phyloP scores from a whole-genome alignment of 1,140 invertebrate species.

The Tetragonula clypearis region DNA sequence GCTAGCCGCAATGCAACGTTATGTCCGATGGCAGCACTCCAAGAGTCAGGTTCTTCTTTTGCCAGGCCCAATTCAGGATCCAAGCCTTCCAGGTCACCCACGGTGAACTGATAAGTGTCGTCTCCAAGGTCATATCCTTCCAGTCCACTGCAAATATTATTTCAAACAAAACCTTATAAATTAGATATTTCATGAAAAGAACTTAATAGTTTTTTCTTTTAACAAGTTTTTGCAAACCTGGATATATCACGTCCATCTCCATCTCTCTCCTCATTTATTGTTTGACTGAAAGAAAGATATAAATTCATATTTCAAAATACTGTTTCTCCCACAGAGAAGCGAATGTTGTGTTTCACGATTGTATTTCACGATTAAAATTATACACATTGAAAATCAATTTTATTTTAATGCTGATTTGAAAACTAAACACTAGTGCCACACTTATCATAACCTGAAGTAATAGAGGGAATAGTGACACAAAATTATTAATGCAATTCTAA shows the following conservation, averaged over 20 bases:
- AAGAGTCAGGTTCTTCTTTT: slow-evolving; percentile 93
- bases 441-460: not conserved
- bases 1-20: slow-evolving; percentile 90
- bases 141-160: slow-evolving; percentile 77
- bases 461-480: not conserved
- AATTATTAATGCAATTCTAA: slow-evolving; percentile 3
- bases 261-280: slow-evolving; percentile 85
- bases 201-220: not conserved
- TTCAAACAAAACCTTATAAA: not conserved
- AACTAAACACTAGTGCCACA: not conserved
- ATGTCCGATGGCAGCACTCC: slow-evolving; percentile 94
- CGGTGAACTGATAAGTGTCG: slow-evolving; percentile 83
- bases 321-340: not conserved
- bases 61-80: slow-evolving; percentile 91
- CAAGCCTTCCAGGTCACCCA: slow-evolving; percentile 86
- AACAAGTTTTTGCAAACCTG: slow-evolving; percentile 78
- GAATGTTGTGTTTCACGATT: slow-evolving; percentile 18
- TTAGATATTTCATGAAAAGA: not conserved
- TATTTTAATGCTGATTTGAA: not conserved
- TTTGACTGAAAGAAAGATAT: slow-evolving; percentile 83
- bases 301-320: slow-evolving; percentile 48
- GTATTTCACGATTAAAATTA: slow-evolving; percentile 19
- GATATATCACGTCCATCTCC: slow-evolving; percentile 82
- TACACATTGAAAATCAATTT: not conserved
- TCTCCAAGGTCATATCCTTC: slow-evolving; percentile 87